Evolutionary conservation across 2,888 invertebrate genomes (phyloP).

Genomic region (Zootermopsis nevadensis): DNA sequence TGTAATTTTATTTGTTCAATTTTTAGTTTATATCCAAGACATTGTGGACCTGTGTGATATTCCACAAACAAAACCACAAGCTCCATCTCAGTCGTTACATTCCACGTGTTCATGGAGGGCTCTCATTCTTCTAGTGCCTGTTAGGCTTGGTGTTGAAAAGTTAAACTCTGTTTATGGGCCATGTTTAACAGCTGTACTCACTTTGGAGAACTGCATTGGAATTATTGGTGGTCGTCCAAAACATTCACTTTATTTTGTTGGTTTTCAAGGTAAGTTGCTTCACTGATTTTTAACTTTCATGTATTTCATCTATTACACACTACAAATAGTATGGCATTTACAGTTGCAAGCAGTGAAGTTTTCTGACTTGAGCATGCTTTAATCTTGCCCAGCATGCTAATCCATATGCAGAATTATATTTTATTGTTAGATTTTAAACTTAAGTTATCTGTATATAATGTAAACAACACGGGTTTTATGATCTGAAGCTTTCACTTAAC

Average conservation of each 20-base stretch:
- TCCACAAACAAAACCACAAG: conserved; percentile 52
- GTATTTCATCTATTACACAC: too few species aligned
- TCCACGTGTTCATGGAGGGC: conserved; percentile 72
- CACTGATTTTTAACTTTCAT: too few species aligned
- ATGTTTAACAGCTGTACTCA: conserved; percentile 83
- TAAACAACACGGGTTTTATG: too few species aligned
- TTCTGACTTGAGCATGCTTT: too few species aligned
- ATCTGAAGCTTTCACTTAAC: too few species aligned
- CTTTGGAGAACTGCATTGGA: conserved; percentile 86
- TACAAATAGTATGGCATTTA: too few species aligned
- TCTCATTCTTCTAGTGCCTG: conserved; percentile 84
- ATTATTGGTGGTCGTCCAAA: conserved; percentile 93
- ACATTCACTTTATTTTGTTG: conserved; percentile 93
- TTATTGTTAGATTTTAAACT: too few species aligned
- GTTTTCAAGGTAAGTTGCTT: conserved; percentile 76
- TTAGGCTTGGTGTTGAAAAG: conserved; percentile 87
- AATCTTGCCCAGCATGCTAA: too few species aligned
- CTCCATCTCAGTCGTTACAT: conserved; percentile 53
- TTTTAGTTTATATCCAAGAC: conserved; percentile 80
- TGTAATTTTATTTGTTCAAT: conserved; percentile 47
- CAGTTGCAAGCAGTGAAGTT: too few species aligned
- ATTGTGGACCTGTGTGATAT: conserved; percentile 74
- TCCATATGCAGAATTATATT: too few species aligned
- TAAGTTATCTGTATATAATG: too few species aligned
- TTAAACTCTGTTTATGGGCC: conserved; percentile 87